Evolutionary conservation across 1,140 invertebrate genomes (phyloP).

Genomic region (Schlechtendalia chinensis): DNA sequence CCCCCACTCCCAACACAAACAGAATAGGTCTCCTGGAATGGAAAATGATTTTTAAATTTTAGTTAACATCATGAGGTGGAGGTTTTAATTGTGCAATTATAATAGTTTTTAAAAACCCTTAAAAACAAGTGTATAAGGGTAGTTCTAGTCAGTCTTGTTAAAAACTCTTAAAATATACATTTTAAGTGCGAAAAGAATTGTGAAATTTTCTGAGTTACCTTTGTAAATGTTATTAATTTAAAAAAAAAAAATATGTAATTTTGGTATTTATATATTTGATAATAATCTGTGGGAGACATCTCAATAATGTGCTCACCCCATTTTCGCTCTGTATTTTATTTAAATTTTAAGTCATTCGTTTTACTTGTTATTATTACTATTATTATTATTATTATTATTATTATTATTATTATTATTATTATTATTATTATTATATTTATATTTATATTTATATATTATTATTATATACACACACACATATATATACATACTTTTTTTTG

Average conservation of each 20-base stretch:
- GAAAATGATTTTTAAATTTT: conserved; percentile 3
- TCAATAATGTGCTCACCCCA: conserved; percentile 30
- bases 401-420: conserved; percentile 1
- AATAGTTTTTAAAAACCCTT: conserved; percentile 41
- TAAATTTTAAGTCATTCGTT: conserved; percentile 40
- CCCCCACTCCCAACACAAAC: not conserved
- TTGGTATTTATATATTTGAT: conserved; percentile 25
- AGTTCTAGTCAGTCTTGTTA: conserved; percentile 47
- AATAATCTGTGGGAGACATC: conserved; percentile 27
- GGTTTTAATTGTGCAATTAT: conserved; percentile 41
- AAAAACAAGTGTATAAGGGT: conserved; percentile 18
- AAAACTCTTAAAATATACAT: conserved; percentile 30
- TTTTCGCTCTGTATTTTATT: conserved; percentile 46
- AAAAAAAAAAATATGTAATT: conserved; percentile 21
- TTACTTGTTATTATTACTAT: conserved; percentile 50
- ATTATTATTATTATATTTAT: conserved; percentile 13
- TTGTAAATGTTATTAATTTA: conserved; percentile 32
- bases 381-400: not conserved
- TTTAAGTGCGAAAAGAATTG: conserved; percentile 10
- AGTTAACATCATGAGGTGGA: conserved; percentile 43
- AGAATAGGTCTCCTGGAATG: not conserved
- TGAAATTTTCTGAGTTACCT: conserved; percentile 48
- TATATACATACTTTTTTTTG: not conserved
- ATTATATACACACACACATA: not conserved
- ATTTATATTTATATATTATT: not conserved